Evolutionary conservation across 2,888 invertebrate genomes (phyloP).

Genomic region (Perizoma affinitatum): DNA sequence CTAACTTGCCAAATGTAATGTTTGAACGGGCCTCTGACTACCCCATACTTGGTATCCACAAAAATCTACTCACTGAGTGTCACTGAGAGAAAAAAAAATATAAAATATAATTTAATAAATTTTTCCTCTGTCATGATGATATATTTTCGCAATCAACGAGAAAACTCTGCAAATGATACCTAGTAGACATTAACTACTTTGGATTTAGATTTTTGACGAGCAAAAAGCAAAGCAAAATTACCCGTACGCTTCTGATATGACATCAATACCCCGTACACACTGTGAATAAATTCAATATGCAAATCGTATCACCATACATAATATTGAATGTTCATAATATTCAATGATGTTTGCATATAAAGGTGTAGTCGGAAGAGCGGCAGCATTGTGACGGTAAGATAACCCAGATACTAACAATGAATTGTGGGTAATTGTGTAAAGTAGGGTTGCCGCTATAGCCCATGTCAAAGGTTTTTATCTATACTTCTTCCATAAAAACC

Average conservation of each 20-base stretch:
- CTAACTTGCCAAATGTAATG: too few relatives aligned
- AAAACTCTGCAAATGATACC: too few relatives aligned
- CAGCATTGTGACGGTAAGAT: slow-evolving; percentile 58
- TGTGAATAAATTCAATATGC: slow-evolving; percentile 48
- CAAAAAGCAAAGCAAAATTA: not conserved
- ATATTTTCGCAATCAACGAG: too few relatives aligned
- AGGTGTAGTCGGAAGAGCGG: slow-evolving; percentile 52
- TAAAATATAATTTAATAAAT: too few relatives aligned
- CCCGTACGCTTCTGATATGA: not conserved
- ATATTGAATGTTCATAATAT: slow-evolving; percentile 53
- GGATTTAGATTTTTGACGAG: too few relatives aligned
- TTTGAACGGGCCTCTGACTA: too few relatives aligned
- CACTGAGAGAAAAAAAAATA: too few relatives aligned
- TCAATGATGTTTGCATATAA: slow-evolving; percentile 47
- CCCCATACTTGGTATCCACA: too few relatives aligned
- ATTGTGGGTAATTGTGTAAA: slow-evolving; percentile 29
- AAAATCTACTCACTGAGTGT: too few relatives aligned
- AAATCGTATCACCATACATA: slow-evolving; percentile 49
- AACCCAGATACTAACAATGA: slow-evolving; percentile 58
- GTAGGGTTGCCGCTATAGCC: slow-evolving; percentile 20
- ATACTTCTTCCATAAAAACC: too few relatives aligned
- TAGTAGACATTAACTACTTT: too few relatives aligned
- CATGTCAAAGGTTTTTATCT: not conserved
- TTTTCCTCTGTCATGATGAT: too few relatives aligned
- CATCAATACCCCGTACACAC: slow-evolving; percentile 20